Base-by-base conservation (phyloP, 2,888 invertebrate genomes). In the Bursaphelenchus okinawaensis region DNA sequence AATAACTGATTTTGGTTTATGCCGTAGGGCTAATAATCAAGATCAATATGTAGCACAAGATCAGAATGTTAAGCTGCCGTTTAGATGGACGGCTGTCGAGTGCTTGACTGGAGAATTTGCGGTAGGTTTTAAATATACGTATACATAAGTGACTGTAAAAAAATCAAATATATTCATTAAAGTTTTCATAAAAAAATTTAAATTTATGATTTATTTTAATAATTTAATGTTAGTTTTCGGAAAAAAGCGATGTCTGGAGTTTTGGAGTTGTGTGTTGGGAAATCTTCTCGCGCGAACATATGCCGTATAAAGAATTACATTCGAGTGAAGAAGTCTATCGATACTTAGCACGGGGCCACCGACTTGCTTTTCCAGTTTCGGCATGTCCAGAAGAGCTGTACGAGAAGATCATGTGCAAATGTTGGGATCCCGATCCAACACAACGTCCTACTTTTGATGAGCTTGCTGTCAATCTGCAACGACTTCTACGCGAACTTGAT, bases 1-100 rank as follows among this genome's bases (percentile, higher is more conserved):
- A 86, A 95, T 96, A 63, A 96, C 96, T n/a, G 96, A 98, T 87
- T 98, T 98, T 85, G 96, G 96, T 7, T 60, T 71, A 16, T 55
- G 70, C 23, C 63, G 71, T 31, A 68, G 55, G 24, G 61, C 59
- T 22, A 68, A 71, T 29, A 24, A 22, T 7, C 24, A 29, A 24
- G 55, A 24, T 16, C 55, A 65, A 4, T 71, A 71, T 55, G 22
- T 60, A 9, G 52, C 63, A 8, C n/a, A 40, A 19, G 51, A 62
- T 51, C 26, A 9, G 22, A 29, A 27, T 22, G 55, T 51, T 0
- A 52, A 64, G 12, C 56, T 71, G 52, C 71, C 71, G 4, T 63
- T 67, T 24, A 66, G 71, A 9, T 71, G 71, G 71, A 66, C 74
- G 9, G 73, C 71, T 28, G 54, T 71, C 22, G 71, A 71, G 52